Base-by-base conservation (phyloP, 1,140 invertebrate species). In the Pomacea maculata region DNA sequence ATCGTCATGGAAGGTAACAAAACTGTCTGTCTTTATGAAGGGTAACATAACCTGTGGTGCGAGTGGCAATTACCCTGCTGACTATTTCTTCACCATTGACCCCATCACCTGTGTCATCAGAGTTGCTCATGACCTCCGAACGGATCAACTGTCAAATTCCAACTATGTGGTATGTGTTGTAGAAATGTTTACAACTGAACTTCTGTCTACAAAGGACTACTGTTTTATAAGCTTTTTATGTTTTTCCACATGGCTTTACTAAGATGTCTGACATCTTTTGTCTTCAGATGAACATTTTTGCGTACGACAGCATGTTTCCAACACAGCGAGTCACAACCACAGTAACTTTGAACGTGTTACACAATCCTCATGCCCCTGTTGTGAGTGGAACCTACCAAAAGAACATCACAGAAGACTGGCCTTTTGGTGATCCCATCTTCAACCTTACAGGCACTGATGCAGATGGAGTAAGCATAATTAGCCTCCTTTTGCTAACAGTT, bases 261-360 rank as follows among this genome's bases (percentile, higher is more conserved):
- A 45, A 45, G 34, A 25, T 12, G 1, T 15, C 21, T 73, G 21
- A 17, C 78, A 45, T 77, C 65, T 70, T 75, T 78, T 52, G 79
- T 61, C 83, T 81, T 70, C 79, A 88, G 87, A 67, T 97, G 72
- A 95, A 96, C 88, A 94, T 98, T 0, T 94, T 94, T 82, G 96
- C 96, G 0, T 96, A 96, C 86, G 97, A 98, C 89, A 93, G 96
- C 84, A 96, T 96, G 0, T 95, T 96, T 55, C 96, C 96, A 0
- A 94, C 95, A 85, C 91, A 97, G 73, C 95, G 94, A 7, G 95
- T 95, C 1, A 94, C 96, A 9, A 94, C 95, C 5, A 95, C 95
- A 5, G 93, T 98, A 0, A 95, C 95, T 5, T 93, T 97, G 0
- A 96, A 94, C 85, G 95, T 98, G 21, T 94, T 95, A 73, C 96